Base-by-base conservation (phyloP, 2,888 invertebrate genomes). In the Rhorus exstirpatorius region DNA sequence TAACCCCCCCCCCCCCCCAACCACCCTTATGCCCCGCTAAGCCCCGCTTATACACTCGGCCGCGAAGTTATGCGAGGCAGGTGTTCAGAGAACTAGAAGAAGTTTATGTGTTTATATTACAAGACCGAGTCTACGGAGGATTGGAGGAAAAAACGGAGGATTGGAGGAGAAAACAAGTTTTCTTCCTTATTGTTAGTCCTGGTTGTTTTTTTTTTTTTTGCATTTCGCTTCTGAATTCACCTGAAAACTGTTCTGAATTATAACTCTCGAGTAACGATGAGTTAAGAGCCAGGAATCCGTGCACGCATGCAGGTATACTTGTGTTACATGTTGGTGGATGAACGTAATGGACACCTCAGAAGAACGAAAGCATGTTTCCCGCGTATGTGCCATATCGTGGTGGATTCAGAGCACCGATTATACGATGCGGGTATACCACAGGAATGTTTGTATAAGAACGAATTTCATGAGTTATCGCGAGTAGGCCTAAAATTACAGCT, bases 391-490 rank as follows among this genome's bases (percentile, higher is more conserved):
- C n/a, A 14, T 21, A 41, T 63, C 55, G 55, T 46, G 44, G 63
- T 41, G 49, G 38, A 46, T 63, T 46, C 46, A 31, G 61, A 35
- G 24, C 26, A 71, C 65, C 21, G 79, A n/a, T n/a, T 75, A 67
- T 58, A 67, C 65, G 46, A 76, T 70, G 61, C 38, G 67, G 44
- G 61, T 67, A 51, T 38, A 41, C 53, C 41, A 8, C 8, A 10
- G 10, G 41, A 10, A 41, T 8, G 10, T 4, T 7, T 21, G 75
- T 67, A 65, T 61, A 83, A 74, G 78, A 78, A 68, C 67, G 61
- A 83, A 81, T 71, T 84, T 84, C 83, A 82, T 77, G 82, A 84
- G 83, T 71, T 75, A 46, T 72, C 84, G 58, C 70, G 49, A 44
- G 19, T 65, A 71, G 31, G 46, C 63, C 51, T 67, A 24, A 67